Conservation (phyloP, 2,113 vertebrate genomes). For the Semnornis frantzii region DNA sequence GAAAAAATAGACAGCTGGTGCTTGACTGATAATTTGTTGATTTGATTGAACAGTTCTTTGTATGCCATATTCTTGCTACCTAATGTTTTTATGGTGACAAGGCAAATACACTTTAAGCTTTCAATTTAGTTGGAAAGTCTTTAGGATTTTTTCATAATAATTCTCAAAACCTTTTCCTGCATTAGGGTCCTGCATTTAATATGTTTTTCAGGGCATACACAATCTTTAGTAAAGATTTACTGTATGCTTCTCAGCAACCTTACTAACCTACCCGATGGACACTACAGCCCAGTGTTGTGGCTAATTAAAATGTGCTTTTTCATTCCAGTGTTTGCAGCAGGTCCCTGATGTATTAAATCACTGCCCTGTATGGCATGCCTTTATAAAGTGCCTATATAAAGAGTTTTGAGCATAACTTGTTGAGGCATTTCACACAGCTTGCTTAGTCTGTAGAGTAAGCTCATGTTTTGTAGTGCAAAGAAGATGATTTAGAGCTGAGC, state of each 20-base stretch:
- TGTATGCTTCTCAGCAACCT: background rate
- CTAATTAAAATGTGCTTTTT: constrained; percentile 6
- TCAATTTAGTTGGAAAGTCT: background rate
- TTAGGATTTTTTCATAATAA: background rate
- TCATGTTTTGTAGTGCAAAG: background rate
- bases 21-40: background rate
- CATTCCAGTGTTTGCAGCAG: background rate
- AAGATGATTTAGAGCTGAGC: background rate
- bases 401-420: background rate
- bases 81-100: background rate
- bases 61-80: background rate
- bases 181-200: background rate
- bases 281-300: background rate
- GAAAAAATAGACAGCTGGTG: background rate
- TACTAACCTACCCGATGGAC: too few relatives aligned
- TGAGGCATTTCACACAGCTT: background rate
- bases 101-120: background rate
- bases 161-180: background rate
- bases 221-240: background rate
- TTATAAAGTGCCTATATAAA: too few relatives aligned
- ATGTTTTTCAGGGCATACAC: background rate
- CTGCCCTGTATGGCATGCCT: background rate
- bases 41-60: background rate
- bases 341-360: background rate
- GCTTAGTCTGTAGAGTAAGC: background rate